Base-by-base conservation (phyloP, 2,113 vertebrate genomes). In the Calypte anna region DNA sequence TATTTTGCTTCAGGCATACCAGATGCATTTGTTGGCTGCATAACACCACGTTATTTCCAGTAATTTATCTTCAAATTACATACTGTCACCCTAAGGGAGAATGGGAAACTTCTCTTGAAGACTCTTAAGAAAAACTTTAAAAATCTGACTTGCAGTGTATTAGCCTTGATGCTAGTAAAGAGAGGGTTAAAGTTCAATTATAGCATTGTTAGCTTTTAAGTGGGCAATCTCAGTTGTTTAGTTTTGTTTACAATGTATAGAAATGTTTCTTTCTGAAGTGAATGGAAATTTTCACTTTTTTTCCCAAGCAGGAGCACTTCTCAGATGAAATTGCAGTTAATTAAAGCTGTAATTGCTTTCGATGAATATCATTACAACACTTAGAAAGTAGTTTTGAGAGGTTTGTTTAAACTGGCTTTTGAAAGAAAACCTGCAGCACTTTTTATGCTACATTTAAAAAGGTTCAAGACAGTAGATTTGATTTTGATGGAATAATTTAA, bases 301-400 rank as follows among this genome's bases (percentile, higher is more conserved):
- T 75, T 84, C 80, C 86, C 33, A 85, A 67, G 51, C 7, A 44
- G 33, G 80, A 70, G 48, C 33, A 46, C 54, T 91, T 94, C 73
- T 91, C 70, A 92, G 48, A 92, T 53, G 33, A 86, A 94, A 95
- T 59, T 91, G 68, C 22, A 33, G 57, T 90, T 96, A 91, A 90
- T 73, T 96, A 75, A 88, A 86, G 58, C 27, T 58, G 76, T 86
- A 94, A 87, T 90, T 93, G 43, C 87, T 94, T 88, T 91, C 84
- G 40, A 82, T 62, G 53, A 90, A 66, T 57, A 68, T 58, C 48
- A 62, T 82, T 94, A 53, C 23, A 86, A 64, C 89, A 31, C 48
- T 83, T 90, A 66, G 21, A 84, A 78, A 44, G 25, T 22, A 78
- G 80, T 72, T 94, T 74, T 73, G 40, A 88, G 12, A 21, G 7